Evolutionary conservation across 2,888 invertebrate species (phyloP).

Genomic region (Pimpla rufipes): DNA sequence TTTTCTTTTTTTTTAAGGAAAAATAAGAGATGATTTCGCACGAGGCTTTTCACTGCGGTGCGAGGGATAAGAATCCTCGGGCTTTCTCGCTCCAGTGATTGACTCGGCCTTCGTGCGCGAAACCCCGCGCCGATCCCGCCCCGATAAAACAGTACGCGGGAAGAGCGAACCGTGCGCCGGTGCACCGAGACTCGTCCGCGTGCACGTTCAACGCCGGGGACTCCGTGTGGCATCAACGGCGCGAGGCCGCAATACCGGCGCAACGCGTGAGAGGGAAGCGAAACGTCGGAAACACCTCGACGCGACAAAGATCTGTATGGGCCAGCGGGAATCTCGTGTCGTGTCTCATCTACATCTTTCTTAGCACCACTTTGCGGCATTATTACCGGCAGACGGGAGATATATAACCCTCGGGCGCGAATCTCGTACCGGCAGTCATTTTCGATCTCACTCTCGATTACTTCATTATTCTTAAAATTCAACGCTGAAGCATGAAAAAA

Average conservation of each 20-base stretch:
- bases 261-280: constrained; percentile 59
- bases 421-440: not conserved
- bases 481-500: too few relatives aligned
- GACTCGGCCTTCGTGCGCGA: constrained; percentile 66
- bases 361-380: not conserved
- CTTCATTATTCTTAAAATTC: too few relatives aligned
- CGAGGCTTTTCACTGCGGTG: constrained; percentile 53
- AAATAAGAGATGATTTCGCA: constrained; percentile 43
- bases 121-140: constrained; percentile 61
- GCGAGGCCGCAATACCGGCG: not conserved
- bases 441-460: not conserved
- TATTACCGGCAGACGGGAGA: not conserved
- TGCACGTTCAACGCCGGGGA: constrained; percentile 49
- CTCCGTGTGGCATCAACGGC: constrained; percentile 15
- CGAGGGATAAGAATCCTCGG: constrained; percentile 61
- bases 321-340: constrained; percentile 54
- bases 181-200: constrained; percentile 43
- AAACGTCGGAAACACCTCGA: constrained; percentile 63
- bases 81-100: constrained; percentile 67
- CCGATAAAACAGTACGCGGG: constrained; percentile 61
- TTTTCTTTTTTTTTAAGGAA: not conserved
- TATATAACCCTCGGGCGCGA: not conserved
- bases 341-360: constrained; percentile 29
- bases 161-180: constrained; percentile 6
- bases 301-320: constrained; percentile 65